These are phyloP conservation scores for Bellardia pandia DNA, from an alignment of 2,888 invertebrate genomes.

Conservation along the genomic window DNA sequence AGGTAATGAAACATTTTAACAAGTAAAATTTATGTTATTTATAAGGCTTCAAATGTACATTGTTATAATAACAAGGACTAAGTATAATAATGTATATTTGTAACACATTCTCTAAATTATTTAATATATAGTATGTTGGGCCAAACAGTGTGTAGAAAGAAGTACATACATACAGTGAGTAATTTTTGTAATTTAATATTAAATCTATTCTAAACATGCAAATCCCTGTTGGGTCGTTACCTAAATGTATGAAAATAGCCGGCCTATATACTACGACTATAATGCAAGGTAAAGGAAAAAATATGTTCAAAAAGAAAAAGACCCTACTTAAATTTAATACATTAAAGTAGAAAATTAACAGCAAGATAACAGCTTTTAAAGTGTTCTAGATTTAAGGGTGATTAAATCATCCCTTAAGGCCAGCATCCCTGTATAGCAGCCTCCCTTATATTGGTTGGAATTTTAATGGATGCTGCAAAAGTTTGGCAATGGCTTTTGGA, in stretches of 20 bases:
- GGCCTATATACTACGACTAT: neutral
- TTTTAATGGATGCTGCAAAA: constrained; percentile 45
- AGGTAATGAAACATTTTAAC: constrained; percentile 41
- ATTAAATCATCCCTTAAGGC: neutral
- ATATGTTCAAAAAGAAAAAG: neutral
- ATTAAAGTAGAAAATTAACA: neutral
- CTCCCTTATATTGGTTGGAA: constrained; percentile 14
- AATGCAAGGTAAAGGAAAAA: neutral
- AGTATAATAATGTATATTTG: constrained; percentile 16
- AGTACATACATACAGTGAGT: constrained; percentile 22
- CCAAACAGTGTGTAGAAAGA: neutral
- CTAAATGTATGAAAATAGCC: neutral
- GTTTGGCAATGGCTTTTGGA: neutral
- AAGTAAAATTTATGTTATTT: constrained; percentile 39
- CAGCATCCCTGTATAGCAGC: constrained; percentile 45
- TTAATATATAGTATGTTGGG: neutral
- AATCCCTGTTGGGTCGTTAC: constrained; percentile 55
- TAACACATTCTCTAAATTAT: constrained; percentile 41
- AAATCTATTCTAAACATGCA: constrained; percentile 68
- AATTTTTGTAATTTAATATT: constrained; percentile 43
- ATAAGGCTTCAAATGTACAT: constrained; percentile 51
- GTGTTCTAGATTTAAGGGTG: neutral
- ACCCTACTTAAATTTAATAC: constrained; percentile 12
- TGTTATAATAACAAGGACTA: constrained; percentile 32
- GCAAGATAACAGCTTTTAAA: neutral